A percentile compares a stretch with the other conserved stretches of the same genome.
Conservation (phyloP, 2,797 vertebrate species). For the Pitangus sulphuratus region DNA sequence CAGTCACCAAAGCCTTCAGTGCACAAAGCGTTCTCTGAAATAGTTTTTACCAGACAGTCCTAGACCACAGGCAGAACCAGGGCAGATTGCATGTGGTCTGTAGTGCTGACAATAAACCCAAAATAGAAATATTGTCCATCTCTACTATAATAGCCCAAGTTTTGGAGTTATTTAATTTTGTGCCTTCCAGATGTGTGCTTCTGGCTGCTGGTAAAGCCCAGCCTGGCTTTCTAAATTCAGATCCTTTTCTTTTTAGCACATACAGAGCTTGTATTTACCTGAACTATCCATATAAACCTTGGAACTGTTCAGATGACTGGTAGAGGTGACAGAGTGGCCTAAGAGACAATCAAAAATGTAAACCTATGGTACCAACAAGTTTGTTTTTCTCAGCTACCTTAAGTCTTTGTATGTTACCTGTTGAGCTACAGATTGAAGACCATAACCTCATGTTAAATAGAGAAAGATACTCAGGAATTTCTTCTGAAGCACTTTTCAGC, state of each 20-base stretch:
- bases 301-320: neutral
- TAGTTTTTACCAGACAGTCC: neutral
- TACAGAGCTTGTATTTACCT: neutral
- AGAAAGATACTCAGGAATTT: neutral
- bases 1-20: neutral
- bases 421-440: neutral
- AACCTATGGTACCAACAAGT: neutral
- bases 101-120: neutral
- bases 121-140: neutral
- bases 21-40: neutral
- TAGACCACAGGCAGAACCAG: neutral
- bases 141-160: neutral
- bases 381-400: neutral
- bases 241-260: neutral
- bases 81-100: neutral
- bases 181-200: neutral
- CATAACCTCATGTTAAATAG: neutral
- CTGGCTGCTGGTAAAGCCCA: neutral
- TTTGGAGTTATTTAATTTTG: neutral
- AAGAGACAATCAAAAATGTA: neutral
- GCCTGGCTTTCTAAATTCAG: neutral
- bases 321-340: neutral
- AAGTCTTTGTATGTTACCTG: neutral
- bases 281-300: rapidly evolving
- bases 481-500: neutral